Evolutionary conservation across 1,140 invertebrate genomes (phyloP).

Genomic region (Drepana arcuata): DNA sequence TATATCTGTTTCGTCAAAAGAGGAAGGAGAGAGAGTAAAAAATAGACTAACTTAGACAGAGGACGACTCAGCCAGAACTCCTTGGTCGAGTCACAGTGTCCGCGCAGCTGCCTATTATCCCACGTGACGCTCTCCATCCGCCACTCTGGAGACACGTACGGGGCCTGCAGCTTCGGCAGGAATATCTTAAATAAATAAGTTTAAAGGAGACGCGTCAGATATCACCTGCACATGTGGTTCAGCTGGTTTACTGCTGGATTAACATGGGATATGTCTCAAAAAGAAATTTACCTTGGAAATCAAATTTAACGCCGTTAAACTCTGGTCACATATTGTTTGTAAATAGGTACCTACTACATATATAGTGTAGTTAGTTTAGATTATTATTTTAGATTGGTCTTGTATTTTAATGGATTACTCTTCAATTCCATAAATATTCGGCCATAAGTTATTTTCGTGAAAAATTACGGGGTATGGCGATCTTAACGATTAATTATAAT

Average conservation of each 20-base stretch:
- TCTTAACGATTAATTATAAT: neutral
- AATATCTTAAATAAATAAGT: constrained; percentile 17
- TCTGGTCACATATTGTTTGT: neutral
- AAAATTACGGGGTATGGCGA: too few species aligned
- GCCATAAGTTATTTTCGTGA: too few species aligned
- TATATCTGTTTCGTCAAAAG: too few species aligned
- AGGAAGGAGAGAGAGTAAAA: too few species aligned
- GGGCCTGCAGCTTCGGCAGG: constrained; percentile 19
- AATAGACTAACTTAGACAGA: constrained; percentile 10
- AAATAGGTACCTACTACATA: neutral
- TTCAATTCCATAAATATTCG: too few species aligned
- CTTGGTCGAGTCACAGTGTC: constrained; percentile 39
- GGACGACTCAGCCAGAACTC: constrained; percentile 43
- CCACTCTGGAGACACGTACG: constrained; percentile 34
- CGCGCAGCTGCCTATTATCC: constrained; percentile 46
- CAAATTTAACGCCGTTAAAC: neutral
- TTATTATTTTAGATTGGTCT: too few species aligned
- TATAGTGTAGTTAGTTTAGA: too few species aligned
- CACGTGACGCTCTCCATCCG: constrained; percentile 33
- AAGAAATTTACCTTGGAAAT: neutral
- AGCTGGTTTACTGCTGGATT: neutral
- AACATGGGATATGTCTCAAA: neutral
- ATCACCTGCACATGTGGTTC: neutral
- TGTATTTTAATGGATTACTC: too few species aligned
- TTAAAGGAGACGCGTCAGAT: too few species aligned